phyloP scores from a whole-genome alignment of 2,888 invertebrate species.

The Tridacna gigas region DNA sequence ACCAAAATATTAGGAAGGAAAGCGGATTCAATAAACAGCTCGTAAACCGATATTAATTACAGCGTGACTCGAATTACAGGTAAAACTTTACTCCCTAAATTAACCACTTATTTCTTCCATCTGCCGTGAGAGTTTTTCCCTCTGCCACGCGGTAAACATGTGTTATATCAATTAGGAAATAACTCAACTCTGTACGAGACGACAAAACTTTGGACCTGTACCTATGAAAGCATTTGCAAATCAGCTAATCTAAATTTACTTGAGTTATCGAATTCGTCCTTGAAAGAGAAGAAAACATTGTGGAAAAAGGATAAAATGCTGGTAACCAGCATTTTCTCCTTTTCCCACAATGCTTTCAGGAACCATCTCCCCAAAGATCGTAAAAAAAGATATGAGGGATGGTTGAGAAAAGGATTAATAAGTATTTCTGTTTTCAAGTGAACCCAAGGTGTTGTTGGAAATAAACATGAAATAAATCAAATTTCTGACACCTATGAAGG shows the following conservation, averaged over 20 bases:
- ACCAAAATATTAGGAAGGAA: no score
- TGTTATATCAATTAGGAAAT: not conserved
- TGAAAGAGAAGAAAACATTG: no score
- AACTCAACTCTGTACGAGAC: not conserved
- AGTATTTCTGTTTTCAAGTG: not conserved
- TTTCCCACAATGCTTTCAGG: no score
- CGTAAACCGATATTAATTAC: not conserved
- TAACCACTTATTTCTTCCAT: not conserved
- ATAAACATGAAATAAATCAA: constrained; percentile 32
- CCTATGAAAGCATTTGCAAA: no score
- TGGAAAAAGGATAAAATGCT: no score
- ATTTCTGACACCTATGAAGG: constrained; percentile 28
- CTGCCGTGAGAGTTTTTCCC: not conserved
- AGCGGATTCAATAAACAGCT: not conserved
- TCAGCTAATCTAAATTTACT: no score
- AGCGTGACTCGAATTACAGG: not conserved
- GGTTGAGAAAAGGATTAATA: not conserved
- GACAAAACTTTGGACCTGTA: no score
- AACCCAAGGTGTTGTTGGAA: constrained; percentile 10
- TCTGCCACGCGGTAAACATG: not conserved
- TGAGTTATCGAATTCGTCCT: no score
- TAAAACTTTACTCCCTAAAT: not conserved
- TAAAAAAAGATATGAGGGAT: no score
- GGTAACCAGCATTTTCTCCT: no score
- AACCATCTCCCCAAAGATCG: no score